Percentiles rank a stretch among this genome's conserved stretches.
Conservation (phyloP, 2,113 vertebrate species). For the Fregata magnificens region DNA sequence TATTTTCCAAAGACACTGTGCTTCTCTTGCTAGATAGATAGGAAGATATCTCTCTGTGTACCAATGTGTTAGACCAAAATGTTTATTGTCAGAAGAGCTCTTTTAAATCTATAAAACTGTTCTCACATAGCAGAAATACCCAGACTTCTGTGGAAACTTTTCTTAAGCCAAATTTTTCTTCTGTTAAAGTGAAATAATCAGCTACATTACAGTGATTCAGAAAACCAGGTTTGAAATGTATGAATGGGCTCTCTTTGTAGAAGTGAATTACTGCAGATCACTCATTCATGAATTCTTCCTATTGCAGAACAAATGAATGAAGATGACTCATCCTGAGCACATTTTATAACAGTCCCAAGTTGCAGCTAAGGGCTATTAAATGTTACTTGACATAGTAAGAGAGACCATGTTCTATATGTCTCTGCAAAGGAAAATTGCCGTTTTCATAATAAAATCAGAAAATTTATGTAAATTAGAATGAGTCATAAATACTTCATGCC, state of each 20-base stretch:
- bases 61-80: neutral
- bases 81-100: neutral
- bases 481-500: conserved; percentile 65
- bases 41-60: neutral
- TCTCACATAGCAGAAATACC: neutral
- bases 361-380: conserved; percentile 67
- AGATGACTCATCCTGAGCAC: conserved; percentile 66
- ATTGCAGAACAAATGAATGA: conserved; percentile 64
- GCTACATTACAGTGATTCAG: conserved; percentile 46
- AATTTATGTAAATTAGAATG: conserved; percentile 63
- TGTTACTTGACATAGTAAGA: conserved; percentile 69
- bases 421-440: conserved; percentile 57
- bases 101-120: neutral
- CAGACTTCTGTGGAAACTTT: conserved; percentile 30
- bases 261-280: conserved; percentile 67
- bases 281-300: conserved; percentile 71
- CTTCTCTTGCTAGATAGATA: neutral
- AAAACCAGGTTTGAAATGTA: conserved; percentile 57
- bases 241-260: conserved; percentile 66
- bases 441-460: conserved; percentile 62
- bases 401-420: conserved; percentile 59
- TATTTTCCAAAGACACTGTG: neutral
- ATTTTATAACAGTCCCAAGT: conserved; percentile 59
- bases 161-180: conserved; percentile 12
- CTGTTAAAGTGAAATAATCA: conserved; percentile 55